phyloP scores from a whole-genome alignment of 1,140 invertebrate species.

The Drosophila pruinosa region DNA sequence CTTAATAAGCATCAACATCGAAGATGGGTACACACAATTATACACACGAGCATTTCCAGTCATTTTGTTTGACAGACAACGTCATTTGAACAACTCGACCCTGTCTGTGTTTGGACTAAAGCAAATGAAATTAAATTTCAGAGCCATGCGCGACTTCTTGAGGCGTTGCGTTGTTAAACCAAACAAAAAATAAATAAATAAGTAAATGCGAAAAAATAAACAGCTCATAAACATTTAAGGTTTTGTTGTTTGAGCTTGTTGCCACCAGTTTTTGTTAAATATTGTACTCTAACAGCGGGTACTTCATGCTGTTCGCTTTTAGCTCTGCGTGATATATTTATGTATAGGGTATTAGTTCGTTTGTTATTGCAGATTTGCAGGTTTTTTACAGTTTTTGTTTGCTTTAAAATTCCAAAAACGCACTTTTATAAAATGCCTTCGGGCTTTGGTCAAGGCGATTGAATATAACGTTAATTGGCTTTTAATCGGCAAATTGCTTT shows the following conservation, averaged over 20 bases:
- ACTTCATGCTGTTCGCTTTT: neutral
- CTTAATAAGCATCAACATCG: conserved; percentile 28
- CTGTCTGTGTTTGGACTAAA: conserved; percentile 30
- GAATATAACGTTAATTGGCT: conserved; percentile 53
- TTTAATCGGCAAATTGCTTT: conserved; percentile 45
- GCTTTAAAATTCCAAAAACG: conserved; percentile 63
- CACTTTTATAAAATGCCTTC: conserved; percentile 64
- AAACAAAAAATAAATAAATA: conserved; percentile 38
- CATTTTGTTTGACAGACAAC: conserved; percentile 27
- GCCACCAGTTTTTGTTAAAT: neutral
- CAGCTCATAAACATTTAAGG: conserved; percentile 36
- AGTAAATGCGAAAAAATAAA: conserved; percentile 45
- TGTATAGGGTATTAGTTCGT: neutral
- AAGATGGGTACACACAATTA: neutral
- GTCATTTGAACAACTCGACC: conserved; percentile 33
- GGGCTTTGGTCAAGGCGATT: conserved; percentile 57
- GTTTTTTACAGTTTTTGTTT: conserved; percentile 3
- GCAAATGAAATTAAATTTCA: conserved; percentile 45
- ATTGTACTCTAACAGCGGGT: neutral
- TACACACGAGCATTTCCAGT: neutral
- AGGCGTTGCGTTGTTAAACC: conserved; percentile 38
- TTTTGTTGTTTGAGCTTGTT: neutral
- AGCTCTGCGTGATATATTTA: neutral
- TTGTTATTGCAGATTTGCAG: neutral
- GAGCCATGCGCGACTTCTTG: conserved; percentile 42